Conservation (phyloP, 2,888 invertebrate species). For the Cheilosia vernalis region DNA sequence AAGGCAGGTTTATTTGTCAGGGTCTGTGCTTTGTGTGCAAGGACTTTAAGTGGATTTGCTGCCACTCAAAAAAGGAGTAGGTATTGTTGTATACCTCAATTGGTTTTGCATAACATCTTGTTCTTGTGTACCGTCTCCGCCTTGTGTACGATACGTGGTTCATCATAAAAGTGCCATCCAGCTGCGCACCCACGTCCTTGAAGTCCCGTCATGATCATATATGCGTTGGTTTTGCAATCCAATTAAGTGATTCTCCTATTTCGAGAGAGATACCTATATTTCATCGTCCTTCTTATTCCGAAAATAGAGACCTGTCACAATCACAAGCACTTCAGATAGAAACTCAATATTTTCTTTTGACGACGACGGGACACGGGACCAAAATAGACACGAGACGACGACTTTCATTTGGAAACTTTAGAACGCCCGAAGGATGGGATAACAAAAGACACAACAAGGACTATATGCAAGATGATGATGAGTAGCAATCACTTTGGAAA, state of each 20-base stretch:
- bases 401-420: constrained; percentile 15
- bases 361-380: constrained; percentile 1
- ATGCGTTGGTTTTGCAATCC: constrained; percentile 49
- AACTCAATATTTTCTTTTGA: constrained; percentile 52
- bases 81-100: constrained; percentile 4
- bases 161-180: constrained; percentile 35
- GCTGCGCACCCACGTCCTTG: constrained; percentile 55
- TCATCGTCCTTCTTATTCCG: background rate
- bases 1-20: constrained; percentile 8
- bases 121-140: background rate
- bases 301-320: constrained; percentile 19
- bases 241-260: constrained; percentile 44
- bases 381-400: constrained; percentile 5
- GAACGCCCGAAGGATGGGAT: background rate
- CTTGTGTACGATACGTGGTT: constrained; percentile 5
- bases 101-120: constrained; percentile 30
- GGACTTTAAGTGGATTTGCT: constrained; percentile 14
- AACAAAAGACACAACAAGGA: constrained; percentile 13
- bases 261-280: background rate
- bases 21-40: background rate
- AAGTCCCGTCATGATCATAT: constrained; percentile 32
- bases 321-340: constrained; percentile 34
- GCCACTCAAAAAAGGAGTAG: background rate
- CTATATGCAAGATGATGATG: constrained; percentile 15
- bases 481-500: constrained; percentile 48